Evolutionary conservation across 1,140 invertebrate species (phyloP).

Genomic region (Hylyphantes graminicola): DNA sequence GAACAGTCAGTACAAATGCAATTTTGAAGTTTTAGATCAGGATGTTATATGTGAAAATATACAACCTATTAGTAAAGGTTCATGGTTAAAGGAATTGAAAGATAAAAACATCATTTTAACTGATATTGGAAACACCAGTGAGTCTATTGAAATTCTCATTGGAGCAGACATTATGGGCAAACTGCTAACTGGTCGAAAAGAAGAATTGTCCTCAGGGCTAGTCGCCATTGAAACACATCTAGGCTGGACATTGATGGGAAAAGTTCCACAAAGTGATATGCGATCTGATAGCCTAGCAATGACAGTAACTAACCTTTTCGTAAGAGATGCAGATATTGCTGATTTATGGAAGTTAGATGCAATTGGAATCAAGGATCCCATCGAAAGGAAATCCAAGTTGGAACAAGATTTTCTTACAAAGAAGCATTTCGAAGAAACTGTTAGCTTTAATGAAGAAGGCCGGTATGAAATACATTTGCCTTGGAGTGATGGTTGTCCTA

Average conservation of each 20-base stretch:
- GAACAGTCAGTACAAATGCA: too few species aligned
- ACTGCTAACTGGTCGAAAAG: background rate
- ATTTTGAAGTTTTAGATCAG: too few species aligned
- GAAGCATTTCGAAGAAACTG: background rate
- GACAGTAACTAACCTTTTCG: background rate
- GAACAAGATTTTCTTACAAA: background rate
- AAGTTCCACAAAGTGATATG: background rate
- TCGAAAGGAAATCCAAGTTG: background rate
- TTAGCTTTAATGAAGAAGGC: background rate
- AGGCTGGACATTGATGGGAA: too few species aligned
- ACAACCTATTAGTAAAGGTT: too few species aligned
- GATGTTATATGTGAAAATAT: too few species aligned
- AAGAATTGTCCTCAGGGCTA: background rate
- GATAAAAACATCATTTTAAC: too few species aligned
- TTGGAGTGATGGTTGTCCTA: background rate
- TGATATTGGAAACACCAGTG: too few species aligned
- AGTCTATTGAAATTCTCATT: too few species aligned
- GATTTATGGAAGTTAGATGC: background rate
- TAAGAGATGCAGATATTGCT: background rate
- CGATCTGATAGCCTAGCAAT: background rate
- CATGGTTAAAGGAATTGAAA: too few species aligned
- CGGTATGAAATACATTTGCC: background rate
- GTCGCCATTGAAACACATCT: too few species aligned
- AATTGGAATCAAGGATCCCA: background rate
- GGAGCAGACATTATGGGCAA: too few species aligned